phyloP scores from a whole-genome alignment of 2,797 vertebrate genomes.

The Buceros bicornis region DNA sequence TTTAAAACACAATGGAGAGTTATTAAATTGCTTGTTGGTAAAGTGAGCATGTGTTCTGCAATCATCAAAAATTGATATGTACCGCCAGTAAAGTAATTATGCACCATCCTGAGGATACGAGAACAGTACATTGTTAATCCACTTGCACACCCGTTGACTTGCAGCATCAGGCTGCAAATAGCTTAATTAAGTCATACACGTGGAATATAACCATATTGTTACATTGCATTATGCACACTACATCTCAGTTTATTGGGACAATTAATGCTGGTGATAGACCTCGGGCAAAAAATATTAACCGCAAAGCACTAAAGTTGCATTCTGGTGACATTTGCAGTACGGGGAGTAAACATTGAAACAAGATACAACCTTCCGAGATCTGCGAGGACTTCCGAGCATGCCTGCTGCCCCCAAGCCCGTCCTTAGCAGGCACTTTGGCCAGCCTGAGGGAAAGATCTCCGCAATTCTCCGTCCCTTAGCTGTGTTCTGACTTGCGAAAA shows the following conservation, averaged over 20 bases:
- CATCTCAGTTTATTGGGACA: constrained; percentile 87
- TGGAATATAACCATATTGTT: constrained; percentile 85
- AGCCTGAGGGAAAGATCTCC: not conserved
- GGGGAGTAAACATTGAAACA: not conserved
- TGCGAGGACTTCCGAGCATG: not conserved
- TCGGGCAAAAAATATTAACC: constrained; percentile 71
- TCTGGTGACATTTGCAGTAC: constrained; percentile 52
- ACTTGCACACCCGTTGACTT: constrained; percentile 87
- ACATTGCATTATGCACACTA: constrained; percentile 80
- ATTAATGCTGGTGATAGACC: constrained; percentile 82
- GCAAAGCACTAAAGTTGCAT: constrained; percentile 64
- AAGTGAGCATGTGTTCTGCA: constrained; percentile 82
- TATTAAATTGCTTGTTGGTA: constrained; percentile 84
- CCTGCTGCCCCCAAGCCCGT: not conserved
- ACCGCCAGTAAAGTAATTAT: constrained; percentile 87
- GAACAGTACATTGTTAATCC: constrained; percentile 84
- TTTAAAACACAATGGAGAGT: constrained; percentile 83
- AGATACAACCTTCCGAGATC: not conserved
- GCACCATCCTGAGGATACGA: constrained; percentile 84
- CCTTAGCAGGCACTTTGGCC: not conserved
- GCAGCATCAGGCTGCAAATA: constrained; percentile 86
- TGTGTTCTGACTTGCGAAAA: not conserved
- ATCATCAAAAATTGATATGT: constrained; percentile 89
- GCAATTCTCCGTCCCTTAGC: fast-evolving
- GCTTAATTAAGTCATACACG: constrained; percentile 88